A percentile compares a stretch with the other conserved stretches of the same genome.
Evolutionary conservation across 2,113 vertebrate species (phyloP).

Genomic region (Pandion haliaetus): DNA sequence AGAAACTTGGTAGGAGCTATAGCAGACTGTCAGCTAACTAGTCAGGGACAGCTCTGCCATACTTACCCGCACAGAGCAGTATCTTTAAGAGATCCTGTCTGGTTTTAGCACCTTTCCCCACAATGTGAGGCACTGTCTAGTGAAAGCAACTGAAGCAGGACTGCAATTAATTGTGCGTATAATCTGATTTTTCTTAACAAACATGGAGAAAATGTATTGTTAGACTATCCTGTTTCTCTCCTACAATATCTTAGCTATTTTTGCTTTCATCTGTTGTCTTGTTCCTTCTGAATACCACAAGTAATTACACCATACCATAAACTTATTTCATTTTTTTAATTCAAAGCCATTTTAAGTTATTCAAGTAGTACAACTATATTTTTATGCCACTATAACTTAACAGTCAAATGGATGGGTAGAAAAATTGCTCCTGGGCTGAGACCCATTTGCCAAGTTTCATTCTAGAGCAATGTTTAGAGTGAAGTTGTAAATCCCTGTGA

Average conservation of each 20-base stretch:
- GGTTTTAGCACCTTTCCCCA: background rate
- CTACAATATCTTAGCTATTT: background rate
- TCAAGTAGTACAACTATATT: background rate
- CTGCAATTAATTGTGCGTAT: background rate
- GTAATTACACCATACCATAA: background rate
- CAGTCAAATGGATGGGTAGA: constrained; percentile 20
- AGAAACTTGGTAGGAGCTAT: background rate
- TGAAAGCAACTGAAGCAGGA: background rate
- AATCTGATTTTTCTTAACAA: background rate
- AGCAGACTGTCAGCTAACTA: background rate
- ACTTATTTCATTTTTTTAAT: constrained; percentile 14
- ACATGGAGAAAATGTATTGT: background rate
- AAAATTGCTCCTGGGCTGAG: constrained; percentile 4
- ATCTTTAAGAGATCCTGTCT: background rate
- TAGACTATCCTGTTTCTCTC: background rate
- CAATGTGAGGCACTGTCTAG: background rate
- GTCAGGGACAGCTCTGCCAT: background rate
- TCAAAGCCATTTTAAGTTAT: constrained; percentile 17
- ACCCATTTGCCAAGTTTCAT: constrained; percentile 38
- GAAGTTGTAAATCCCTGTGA: constrained; percentile 18
- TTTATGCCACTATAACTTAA: constrained; percentile 38
- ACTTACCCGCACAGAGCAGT: background rate
- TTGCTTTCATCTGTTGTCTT: background rate
- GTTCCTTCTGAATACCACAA: background rate
- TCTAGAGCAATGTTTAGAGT: background rate